Percentiles rank a stretch among this genome's conserved stretches.
Conservation (phyloP, 2,797 vertebrate species). For the Allobates femoralis region DNA sequence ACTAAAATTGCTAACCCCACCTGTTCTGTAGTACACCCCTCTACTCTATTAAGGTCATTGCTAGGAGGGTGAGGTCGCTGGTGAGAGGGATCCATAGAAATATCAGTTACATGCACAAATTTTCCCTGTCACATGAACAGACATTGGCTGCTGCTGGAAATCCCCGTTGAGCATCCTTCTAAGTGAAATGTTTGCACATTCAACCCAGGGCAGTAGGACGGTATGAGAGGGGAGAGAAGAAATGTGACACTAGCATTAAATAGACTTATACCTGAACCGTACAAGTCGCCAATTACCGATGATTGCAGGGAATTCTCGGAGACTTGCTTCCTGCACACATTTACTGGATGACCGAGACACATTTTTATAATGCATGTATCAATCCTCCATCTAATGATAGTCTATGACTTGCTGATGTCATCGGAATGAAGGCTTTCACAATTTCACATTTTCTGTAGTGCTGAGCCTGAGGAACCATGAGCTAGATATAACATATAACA, state of each 20-base stretch:
- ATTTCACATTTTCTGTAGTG: constrained; percentile 40
- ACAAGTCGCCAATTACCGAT: constrained; percentile 55
- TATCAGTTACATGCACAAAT: constrained; percentile 25
- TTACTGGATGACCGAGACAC: constrained; percentile 4
- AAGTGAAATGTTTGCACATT: constrained; percentile 56
- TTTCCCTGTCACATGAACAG: constrained; percentile 18
- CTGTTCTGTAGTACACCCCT: not conserved
- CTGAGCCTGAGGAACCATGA: constrained; percentile 43
- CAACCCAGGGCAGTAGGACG: constrained; percentile 27
- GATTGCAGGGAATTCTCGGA: constrained; percentile 30
- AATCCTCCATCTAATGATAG: constrained; percentile 57
- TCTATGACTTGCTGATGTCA: constrained; percentile 58
- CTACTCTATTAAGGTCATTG: not conserved
- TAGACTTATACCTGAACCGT: constrained; percentile 22
- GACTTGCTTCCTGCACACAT: constrained; percentile 48
- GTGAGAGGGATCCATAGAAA: not conserved
- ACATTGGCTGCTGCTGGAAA: not conserved
- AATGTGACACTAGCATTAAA: constrained; percentile 44
- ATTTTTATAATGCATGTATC: constrained; percentile 52
- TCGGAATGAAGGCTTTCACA: constrained; percentile 15
- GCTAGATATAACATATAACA: constrained; percentile 26
- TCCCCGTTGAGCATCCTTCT: constrained; percentile 14
- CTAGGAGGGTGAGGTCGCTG: not conserved
- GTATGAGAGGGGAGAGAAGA: not conserved
- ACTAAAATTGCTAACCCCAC: not conserved